Base-by-base conservation (phyloP, 1,140 invertebrate genomes). In the Plutomurus gul region DNA sequence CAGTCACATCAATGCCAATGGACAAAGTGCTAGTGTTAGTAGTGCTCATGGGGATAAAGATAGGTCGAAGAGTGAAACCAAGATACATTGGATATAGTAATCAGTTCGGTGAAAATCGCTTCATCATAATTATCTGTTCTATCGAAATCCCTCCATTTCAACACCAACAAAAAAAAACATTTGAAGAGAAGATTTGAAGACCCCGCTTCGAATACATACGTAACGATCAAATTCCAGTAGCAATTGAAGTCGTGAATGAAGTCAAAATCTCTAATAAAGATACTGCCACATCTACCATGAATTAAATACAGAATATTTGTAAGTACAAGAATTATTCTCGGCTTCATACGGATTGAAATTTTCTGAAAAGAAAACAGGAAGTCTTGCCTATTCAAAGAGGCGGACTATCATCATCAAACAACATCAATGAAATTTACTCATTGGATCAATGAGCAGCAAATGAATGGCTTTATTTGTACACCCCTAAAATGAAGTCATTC, bases 1-100 rank as follows among this genome's bases (percentile, higher is more conserved):
- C 56, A 65, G 56, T 65, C 27, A 65, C 36, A 65, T 65, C 56
- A 65, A 65, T 65, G 56, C 36, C 56, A 65, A 65, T 65, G 56
- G 56, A 65, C 46, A 18, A 16, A 49, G 7, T 18, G 6, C 46
- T n/a, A 36, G 22, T 65, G 56, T 65, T 27, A 30, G n/a, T n/a
- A n/a, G 56, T 65, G 56, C 18, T 65, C 56, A 65, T 16, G 56
- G 56, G 56, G 56, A 65, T 30, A 65, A 65, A 30, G 56, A 65
- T 30, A 25, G 56, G 13, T 65, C 56, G 0, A 65, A 65, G 56
- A 65, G 56, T n/a, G 56, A 65, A 27, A 65, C 56, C n/a, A 65
- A 65, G 30, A 65, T 65, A 65, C 56, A 65, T 65, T 65, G 56
- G 56, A 65, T 65, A 65, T 65, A 65, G 36, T 65, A 16, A 47